These are phyloP conservation scores for Calcarius lapponicus DNA, from an alignment of 2,797 vertebrate genomes.

Conservation along the genomic window DNA sequence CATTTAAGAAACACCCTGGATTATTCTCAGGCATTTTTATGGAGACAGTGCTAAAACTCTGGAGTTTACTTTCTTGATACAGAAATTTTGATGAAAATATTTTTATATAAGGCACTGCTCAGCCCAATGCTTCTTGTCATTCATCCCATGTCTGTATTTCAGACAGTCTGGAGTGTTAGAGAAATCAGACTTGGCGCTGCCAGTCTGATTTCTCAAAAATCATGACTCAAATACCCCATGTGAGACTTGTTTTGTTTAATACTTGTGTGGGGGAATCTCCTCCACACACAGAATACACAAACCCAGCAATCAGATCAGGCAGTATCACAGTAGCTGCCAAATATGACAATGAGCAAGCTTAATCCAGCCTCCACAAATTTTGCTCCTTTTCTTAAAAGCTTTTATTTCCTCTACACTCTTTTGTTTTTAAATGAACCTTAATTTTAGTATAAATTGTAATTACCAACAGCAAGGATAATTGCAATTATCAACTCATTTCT, in stretches of 20 bases:
- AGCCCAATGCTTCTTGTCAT: background rate
- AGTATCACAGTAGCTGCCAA: background rate
- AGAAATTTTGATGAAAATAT: background rate
- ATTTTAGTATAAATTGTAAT: background rate
- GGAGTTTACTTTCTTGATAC: background rate
- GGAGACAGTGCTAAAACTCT: background rate
- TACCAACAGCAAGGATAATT: background rate
- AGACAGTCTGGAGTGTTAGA: background rate
- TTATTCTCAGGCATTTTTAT: background rate
- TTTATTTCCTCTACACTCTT: background rate
- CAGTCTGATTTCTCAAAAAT: background rate
- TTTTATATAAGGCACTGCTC: conserved; percentile 14
- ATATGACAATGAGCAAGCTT: background rate
- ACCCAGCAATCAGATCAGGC: background rate
- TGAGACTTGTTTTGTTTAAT: background rate
- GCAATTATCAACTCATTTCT: background rate
- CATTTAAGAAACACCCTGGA: background rate
- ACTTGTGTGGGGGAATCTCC: background rate
- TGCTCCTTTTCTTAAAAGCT: background rate
- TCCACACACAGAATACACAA: background rate
- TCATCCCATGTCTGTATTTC: background rate
- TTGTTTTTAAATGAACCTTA: background rate
- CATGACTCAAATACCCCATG: background rate
- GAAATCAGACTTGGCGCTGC: background rate
- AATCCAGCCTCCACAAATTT: background rate